Conservation (phyloP, 2,113 vertebrate genomes). For the Argyrosomus japonicus region DNA sequence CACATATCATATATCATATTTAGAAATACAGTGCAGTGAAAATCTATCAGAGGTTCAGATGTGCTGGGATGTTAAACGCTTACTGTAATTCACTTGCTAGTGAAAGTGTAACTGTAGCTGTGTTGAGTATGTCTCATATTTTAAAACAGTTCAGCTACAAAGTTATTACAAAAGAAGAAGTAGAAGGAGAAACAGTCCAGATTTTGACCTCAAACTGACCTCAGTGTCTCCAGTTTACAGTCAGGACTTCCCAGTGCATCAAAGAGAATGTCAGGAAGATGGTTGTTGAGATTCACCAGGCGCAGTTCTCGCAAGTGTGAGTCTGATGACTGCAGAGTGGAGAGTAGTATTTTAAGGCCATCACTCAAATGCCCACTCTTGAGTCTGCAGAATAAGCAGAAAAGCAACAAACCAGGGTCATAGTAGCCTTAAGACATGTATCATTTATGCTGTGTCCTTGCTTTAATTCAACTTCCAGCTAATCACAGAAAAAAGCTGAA, state of each 20-base stretch:
- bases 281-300: too few species aligned
- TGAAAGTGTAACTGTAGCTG: background rate
- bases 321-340: background rate
- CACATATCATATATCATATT: background rate
- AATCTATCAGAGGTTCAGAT: background rate
- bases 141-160: background rate
- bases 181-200: background rate
- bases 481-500: too few species aligned
- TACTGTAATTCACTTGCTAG: background rate
- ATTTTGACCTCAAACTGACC: conserved; percentile 11
- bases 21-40: background rate
- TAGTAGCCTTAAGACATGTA: background rate
- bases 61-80: background rate
- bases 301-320: conserved; percentile 13
- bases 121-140: background rate
- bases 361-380: background rate
- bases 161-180: background rate
- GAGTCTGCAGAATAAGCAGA: background rate
- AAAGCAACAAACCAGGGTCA: background rate
- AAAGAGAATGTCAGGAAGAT: background rate
- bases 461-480: too few species aligned
- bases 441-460: too few species aligned
- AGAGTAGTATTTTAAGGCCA: background rate
- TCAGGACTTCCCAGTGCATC: background rate
- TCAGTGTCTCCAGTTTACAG: conserved; percentile 34